These are phyloP conservation scores for Psix sp. DNA, from an alignment of 1,140 invertebrate species.

Conservation along the genomic window DNA sequence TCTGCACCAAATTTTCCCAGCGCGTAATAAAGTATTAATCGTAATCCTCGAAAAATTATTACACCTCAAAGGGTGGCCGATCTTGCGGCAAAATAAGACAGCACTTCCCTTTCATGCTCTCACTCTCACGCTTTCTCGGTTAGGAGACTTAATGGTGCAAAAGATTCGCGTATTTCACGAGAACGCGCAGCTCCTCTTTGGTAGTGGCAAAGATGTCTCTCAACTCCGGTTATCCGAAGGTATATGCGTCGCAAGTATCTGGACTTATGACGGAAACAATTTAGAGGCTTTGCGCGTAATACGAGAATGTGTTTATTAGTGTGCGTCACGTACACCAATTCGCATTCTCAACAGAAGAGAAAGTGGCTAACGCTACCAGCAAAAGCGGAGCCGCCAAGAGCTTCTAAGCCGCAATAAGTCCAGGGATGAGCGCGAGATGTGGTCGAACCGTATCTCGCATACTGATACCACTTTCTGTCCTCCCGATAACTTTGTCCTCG, in stretches of 20 bases:
- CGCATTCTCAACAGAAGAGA: slow-evolving; percentile 51
- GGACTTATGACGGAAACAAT: slow-evolving; percentile 78
- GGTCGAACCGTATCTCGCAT: slow-evolving; percentile 77
- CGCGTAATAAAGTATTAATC: slow-evolving; percentile 46
- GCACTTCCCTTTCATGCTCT: slow-evolving; percentile 19
- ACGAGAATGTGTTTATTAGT: slow-evolving; percentile 58
- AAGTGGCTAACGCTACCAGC: slow-evolving; percentile 59
- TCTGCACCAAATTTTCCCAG: too few species aligned
- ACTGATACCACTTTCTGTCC: slow-evolving; percentile 72
- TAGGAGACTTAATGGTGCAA: slow-evolving; percentile 66
- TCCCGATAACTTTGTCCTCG: slow-evolving; percentile 39
- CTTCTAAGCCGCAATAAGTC: slow-evolving; percentile 77
- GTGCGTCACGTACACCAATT: slow-evolving; percentile 57
- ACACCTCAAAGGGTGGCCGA: slow-evolving; percentile 38
- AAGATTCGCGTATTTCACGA: slow-evolving; percentile 65
- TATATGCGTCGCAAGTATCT: slow-evolving; percentile 75
- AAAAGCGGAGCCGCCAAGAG: slow-evolving; percentile 62
- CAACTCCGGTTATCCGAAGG: slow-evolving; percentile 70
- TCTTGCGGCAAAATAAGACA: slow-evolving; percentile 44
- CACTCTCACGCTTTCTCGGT: slow-evolving; percentile 1
- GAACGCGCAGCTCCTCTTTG: slow-evolving; percentile 47
- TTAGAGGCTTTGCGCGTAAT: slow-evolving; percentile 73
- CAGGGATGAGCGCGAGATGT: slow-evolving; percentile 72
- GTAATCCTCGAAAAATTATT: slow-evolving; percentile 49
- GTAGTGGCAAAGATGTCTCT: slow-evolving; percentile 50